Evolutionary conservation across 2,797 vertebrate species (phyloP), one percentile per base, ranked within the genome.

Genomic region (Falco cherrug): DNA sequence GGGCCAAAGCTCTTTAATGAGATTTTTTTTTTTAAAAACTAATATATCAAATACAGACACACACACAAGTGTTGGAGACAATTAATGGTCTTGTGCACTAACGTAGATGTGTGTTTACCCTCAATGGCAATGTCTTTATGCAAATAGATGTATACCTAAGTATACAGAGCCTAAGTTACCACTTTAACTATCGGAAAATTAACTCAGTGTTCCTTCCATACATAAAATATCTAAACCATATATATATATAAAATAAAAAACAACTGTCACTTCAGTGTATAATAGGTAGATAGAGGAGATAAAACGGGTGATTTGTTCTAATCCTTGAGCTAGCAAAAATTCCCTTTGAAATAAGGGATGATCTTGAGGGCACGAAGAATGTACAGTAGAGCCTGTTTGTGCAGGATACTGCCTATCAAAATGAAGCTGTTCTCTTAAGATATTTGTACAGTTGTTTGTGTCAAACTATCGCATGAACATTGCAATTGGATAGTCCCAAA

Each of bases 1-100:
- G 96, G 97, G 95, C 97, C 97, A 94, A 96, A 97, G 89, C 61
- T 68, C 43, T 92, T 95, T 68, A 84, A 59, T 45, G 43, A 81
- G 70, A 45, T 43, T 7, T 43, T 43, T 43, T 45, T 19, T 79
- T 69, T 85, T 82, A 73, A n/a, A 70, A 70, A 77, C 63, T 83
- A 24, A 41, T 68, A 28, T 57, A 57, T 69, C 60, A 74, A 97
- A 94, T 94, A 61, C 6, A 80, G 60, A 54, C 39, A 92, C 85
- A 93, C 85, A 93, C 86, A 79, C 68, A 92, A 59, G 92, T 8
- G 8, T 93, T 88, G 86, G 86, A 93, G 73, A 94, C 87, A 63
- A 60, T 78, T 71, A 81, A 88, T 56, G 67, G 75, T 94, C 90
- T 95, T 92, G 37, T 96, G 95, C 95, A 95, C 95, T 97, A 95